Base-by-base conservation (phyloP, 2,888 invertebrate species). In the Pedicia rivosa region DNA sequence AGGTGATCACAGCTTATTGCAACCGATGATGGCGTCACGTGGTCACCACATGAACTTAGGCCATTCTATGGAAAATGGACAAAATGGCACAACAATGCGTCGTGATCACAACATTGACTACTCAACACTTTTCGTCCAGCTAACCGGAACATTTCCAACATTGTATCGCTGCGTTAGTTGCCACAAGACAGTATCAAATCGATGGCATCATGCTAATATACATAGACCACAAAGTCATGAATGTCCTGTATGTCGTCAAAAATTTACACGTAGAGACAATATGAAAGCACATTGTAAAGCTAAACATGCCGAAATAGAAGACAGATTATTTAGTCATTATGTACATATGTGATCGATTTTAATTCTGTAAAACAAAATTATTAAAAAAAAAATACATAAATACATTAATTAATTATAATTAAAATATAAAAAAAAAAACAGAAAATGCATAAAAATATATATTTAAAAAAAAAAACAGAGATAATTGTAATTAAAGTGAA, bases 231-330 rank as follows among this genome's bases (percentile, higher is more conserved):
- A 70, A 55, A 66, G 65, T 50, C 68, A 67, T 51, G 65, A 64
- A 53, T 71, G 70, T 52, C 69, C 71, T 3, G 62, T 68, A 49
- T 72, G 70, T 50, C 64, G 65, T 33, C 67, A 67, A 51, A 66
- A 67, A 44, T 72, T 72, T 52, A 71, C 71, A 38, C 64, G 72
- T 46, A 69, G 68, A 54, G 72, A 73, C 54, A 71, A 72, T 50
- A 70, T 70, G 64, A 72, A 72, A 60, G 68, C 67, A 41, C 73
- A 72, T 55, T 70, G 73, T 56, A 66, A 65, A 53, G 63, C 65
- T 47, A 72, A 72, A 57, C 72, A 72, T 51, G 59, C 62, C 48
- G 61, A 62, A 44, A 59, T 59, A 43, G 59, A 62, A 53, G 61
- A 62, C 52, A 58, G 59, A 47, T 62, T 59, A 50, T 61, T 59